Evolutionary conservation across 23 tunicate genomes (phyloP).

Genomic region (Corella eumyota): DNA sequence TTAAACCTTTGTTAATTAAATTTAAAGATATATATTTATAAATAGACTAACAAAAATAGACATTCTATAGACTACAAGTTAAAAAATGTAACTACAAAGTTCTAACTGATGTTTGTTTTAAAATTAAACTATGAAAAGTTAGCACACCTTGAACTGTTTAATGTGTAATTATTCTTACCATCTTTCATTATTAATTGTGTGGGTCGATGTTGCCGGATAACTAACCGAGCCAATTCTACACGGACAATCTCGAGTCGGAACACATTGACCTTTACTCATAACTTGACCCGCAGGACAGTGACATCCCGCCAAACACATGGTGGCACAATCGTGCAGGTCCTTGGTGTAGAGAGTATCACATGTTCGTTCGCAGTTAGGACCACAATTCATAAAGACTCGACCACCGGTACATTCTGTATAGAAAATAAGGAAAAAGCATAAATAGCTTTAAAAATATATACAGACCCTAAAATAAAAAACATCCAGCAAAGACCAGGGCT

Average conservation of each 20-base stretch:
- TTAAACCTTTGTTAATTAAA: not conserved
- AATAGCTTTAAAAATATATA: not conserved
- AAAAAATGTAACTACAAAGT: too few species aligned
- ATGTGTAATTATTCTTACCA: slow-evolving; percentile 35
- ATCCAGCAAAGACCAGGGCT: not conserved
- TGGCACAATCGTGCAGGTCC: slow-evolving; percentile 25
- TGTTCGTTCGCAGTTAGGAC: slow-evolving; percentile 87
- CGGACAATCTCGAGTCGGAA: slow-evolving; percentile 40
- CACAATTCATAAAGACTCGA: slow-evolving; percentile 63
- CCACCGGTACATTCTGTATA: slow-evolving; percentile 65
- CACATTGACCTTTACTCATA: slow-evolving; percentile 19
- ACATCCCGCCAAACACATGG: slow-evolving; percentile 68
- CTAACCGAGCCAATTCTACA: slow-evolving; percentile 35
- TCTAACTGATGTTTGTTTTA: too few species aligned
- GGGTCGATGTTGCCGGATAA: slow-evolving; percentile 18
- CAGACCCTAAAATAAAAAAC: not conserved
- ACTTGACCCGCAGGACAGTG: slow-evolving; percentile 78
- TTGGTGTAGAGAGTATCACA: slow-evolving; percentile 19
- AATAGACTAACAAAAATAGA: not conserved
- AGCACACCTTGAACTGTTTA: not conserved
- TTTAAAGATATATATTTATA: not conserved
- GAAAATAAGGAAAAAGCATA: not conserved
- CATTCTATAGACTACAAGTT: not conserved
- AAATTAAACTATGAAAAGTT: not conserved
- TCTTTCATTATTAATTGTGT: slow-evolving; percentile 63